phyloP scores from a whole-genome alignment of 2,888 invertebrate genomes.

The Dermolepida albohirtum region DNA sequence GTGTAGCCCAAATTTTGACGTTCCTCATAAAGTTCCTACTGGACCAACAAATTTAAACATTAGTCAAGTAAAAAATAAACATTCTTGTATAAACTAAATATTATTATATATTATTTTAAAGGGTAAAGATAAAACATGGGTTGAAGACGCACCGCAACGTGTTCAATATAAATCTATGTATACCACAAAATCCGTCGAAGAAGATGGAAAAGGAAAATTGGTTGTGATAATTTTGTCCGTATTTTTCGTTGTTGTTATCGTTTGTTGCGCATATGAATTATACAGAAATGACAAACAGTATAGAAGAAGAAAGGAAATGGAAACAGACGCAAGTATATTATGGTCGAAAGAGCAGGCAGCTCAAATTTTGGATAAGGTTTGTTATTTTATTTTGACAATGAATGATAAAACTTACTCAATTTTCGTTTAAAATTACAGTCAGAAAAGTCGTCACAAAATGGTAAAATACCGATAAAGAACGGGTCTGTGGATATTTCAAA shows the following conservation, averaged over 20 bases:
- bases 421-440: slow-evolving; percentile 2
- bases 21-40: slow-evolving; percentile 69
- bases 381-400: too few species aligned
- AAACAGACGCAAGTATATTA: slow-evolving; percentile 81
- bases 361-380: slow-evolving; percentile 60
- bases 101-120: slow-evolving; percentile 54
- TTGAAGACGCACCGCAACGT: slow-evolving; percentile 84
- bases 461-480: slow-evolving; percentile 59
- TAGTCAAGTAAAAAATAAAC: slow-evolving; percentile 66
- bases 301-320: slow-evolving; percentile 77
- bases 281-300: slow-evolving; percentile 82
- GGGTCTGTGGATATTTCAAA: slow-evolving; percentile 57
- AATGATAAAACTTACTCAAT: not conserved
- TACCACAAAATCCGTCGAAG: slow-evolving; percentile 79
- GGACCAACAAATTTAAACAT: slow-evolving; percentile 71
- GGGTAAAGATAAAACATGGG: slow-evolving; percentile 86
- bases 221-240: slow-evolving; percentile 83
- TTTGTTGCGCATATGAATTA: slow-evolving; percentile 78
- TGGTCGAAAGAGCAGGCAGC: slow-evolving; percentile 81
- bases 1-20: slow-evolving; percentile 83
- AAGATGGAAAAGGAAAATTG: slow-evolving; percentile 81
- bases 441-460: slow-evolving; percentile 55
- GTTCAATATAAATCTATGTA: slow-evolving; percentile 81
- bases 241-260: slow-evolving; percentile 77
- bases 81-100: not conserved